Conservation (phyloP, 2,113 vertebrate species). For the Acanthochromis polyacanthus region DNA sequence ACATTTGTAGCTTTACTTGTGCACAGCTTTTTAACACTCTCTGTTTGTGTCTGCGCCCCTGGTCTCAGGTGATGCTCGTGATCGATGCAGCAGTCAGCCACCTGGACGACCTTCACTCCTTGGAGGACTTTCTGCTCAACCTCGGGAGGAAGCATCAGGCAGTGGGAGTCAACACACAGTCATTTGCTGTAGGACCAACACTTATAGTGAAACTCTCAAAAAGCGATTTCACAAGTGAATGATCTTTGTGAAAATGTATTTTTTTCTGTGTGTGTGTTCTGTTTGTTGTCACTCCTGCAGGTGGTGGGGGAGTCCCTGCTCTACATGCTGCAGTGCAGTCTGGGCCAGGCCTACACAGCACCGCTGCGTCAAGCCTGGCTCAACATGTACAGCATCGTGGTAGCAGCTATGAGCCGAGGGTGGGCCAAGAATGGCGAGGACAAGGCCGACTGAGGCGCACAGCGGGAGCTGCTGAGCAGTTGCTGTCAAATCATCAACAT, state of each 20-base stretch:
- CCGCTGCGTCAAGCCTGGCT: conserved; percentile 91
- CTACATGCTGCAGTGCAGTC: conserved; percentile 93
- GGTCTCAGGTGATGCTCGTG: conserved; percentile 93
- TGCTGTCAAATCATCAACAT: conserved; percentile 66
- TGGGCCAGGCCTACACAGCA: conserved; percentile 90
- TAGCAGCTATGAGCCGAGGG: conserved; percentile 90
- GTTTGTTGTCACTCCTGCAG: conserved; percentile 75
- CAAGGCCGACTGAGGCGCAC: conserved; percentile 80
- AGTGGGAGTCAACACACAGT: conserved; percentile 91
- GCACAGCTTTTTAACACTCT: background rate
- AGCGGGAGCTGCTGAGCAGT: conserved; percentile 53
- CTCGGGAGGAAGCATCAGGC: conserved; percentile 93
- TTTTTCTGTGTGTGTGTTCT: conserved; percentile 27
- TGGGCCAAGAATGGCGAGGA: conserved; percentile 87
- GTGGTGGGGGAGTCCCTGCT: conserved; percentile 92
- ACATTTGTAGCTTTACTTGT: background rate
- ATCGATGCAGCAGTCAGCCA: conserved; percentile 93
- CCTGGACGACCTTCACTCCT: conserved; percentile 89
- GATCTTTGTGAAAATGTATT: background rate
- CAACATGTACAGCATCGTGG: conserved; percentile 91
- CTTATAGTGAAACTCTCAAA: conserved; percentile 9
- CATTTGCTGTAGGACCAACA: conserved; percentile 88
- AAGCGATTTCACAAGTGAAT: conserved; percentile 26
- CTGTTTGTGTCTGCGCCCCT: background rate
- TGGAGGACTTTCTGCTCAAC: conserved; percentile 92